Base-by-base conservation (phyloP, 2,888 invertebrate genomes). In the Xestobium rufovillosum region DNA sequence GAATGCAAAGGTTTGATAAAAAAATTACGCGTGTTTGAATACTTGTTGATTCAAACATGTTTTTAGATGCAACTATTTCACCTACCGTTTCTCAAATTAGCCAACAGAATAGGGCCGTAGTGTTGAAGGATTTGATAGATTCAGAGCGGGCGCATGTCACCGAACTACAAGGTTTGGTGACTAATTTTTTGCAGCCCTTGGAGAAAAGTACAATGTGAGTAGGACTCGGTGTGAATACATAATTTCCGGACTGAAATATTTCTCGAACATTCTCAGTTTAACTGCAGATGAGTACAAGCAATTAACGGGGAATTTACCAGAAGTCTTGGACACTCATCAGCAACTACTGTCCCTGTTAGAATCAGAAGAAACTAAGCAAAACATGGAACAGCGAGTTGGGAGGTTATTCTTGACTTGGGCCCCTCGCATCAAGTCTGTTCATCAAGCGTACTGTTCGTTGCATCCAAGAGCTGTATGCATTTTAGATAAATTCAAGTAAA, bases 381-480 rank as follows among this genome's bases (percentile, higher is more conserved):
- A 79, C 3, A 68, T 73, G 4, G 84, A 88, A 45, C 90, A 94
- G 63, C 74, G 88, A 52, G 83, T 92, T 11, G 98, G 98, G 2
- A 90, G 88, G 50, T 70, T 94, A 8, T 95, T 97, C 64, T 68
- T 98, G 41, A 83, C 82, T 40, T 80, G 83, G 67, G 89, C 89
- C 3, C 80, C 86, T 12, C 75, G 76, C 57, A 75, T 90, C 49
- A 91, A 94, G 67, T 69, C 73, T 47, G 81, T 91, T 8, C 91
- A 96, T 63, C 81, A 83, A 56, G 72, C 75, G 9, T 98, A 97
- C 65, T 96, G 96, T 67, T 78, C 83, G 38, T 81, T 89, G 48
- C 97, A 98, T 73, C 97, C 97, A 1, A 79, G 81, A 65, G 95
- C 95, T 46, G 94, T 94, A 30, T 86, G 87, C 59, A 80, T 96